These are phyloP conservation scores for Ataeniobius toweri DNA, from an alignment of 2,797 vertebrate genomes.

Conservation along the genomic window DNA sequence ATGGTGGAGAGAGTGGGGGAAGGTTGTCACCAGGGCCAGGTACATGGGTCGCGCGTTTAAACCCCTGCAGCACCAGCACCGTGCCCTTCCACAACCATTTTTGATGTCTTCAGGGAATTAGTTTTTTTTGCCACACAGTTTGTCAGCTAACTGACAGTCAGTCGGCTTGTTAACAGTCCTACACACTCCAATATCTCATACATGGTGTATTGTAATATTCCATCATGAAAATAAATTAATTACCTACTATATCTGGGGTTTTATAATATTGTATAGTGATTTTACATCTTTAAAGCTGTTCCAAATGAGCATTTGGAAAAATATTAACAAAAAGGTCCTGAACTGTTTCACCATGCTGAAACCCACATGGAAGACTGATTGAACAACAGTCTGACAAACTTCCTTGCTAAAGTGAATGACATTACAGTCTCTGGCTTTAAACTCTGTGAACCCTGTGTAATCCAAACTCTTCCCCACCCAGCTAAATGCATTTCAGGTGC, in stretches of 20 bases:
- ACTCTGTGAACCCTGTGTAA: slow-evolving; percentile 29
- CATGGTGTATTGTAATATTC: neutral
- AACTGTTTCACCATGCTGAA: neutral
- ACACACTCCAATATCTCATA: neutral
- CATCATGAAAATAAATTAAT: neutral
- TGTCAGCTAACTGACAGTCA: neutral
- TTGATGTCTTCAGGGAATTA: too few relatives aligned
- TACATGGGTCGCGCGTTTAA: too few relatives aligned
- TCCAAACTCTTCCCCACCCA: slow-evolving; percentile 17
- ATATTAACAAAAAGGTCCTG: neutral
- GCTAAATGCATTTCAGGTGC: slow-evolving; percentile 11
- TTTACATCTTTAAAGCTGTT: neutral
- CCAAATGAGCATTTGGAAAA: neutral
- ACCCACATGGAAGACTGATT: slow-evolving; percentile 2
- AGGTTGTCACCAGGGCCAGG: too few relatives aligned
- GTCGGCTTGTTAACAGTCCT: neutral
- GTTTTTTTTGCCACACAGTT: neutral
- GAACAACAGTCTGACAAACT: slow-evolving; percentile 10
- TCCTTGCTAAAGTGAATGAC: neutral
- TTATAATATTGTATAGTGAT: neutral
- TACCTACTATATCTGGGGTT: neutral
- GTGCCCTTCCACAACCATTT: too few relatives aligned
- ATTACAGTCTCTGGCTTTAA: slow-evolving; percentile 40
- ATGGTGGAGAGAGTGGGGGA: too few relatives aligned
- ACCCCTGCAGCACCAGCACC: too few relatives aligned